A percentile compares a stretch with the other conserved stretches of the same genome.
Evolutionary conservation across 1,140 invertebrate genomes (phyloP).

Genomic region (Solen grandis): DNA sequence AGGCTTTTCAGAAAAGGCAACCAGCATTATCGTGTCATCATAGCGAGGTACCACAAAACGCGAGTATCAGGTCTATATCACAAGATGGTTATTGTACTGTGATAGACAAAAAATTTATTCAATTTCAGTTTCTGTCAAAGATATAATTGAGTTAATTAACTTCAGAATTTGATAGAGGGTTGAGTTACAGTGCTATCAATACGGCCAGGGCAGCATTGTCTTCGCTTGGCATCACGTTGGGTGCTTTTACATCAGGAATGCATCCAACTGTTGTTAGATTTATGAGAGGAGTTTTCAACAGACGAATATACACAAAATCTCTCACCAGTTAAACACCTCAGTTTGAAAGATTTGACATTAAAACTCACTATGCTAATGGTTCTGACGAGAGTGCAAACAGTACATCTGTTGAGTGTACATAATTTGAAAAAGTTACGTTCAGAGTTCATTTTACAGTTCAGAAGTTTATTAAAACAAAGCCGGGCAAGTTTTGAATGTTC

Average conservation of each 20-base stretch:
- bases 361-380: constrained; percentile 17
- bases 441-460: constrained; percentile 2
- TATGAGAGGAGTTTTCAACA: constrained; percentile 21
- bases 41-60: constrained; percentile 52
- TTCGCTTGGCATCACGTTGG: constrained; percentile 26
- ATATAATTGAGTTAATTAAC: constrained; percentile 55
- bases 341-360: constrained; percentile 37
- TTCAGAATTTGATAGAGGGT: constrained; percentile 26
- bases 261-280: constrained; percentile 50
- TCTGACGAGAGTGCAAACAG: constrained; percentile 13
- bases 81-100: constrained; percentile 54
- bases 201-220: constrained; percentile 52
- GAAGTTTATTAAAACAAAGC: neutral
- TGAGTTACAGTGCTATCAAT: constrained; percentile 54
- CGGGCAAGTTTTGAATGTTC: neutral
- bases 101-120: constrained; percentile 53
- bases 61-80: constrained; percentile 49
- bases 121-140: constrained; percentile 30
- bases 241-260: constrained; percentile 19
- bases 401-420: constrained; percentile 1
- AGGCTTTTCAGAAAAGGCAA: constrained; percentile 40
- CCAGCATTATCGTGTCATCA: constrained; percentile 13
- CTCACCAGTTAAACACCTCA: constrained; percentile 4
- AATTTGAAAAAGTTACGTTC: constrained; percentile 7
- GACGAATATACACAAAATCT: neutral